phyloP scores from a whole-genome alignment of 2,113 vertebrate genomes.

The Oplegnathus fasciatus region DNA sequence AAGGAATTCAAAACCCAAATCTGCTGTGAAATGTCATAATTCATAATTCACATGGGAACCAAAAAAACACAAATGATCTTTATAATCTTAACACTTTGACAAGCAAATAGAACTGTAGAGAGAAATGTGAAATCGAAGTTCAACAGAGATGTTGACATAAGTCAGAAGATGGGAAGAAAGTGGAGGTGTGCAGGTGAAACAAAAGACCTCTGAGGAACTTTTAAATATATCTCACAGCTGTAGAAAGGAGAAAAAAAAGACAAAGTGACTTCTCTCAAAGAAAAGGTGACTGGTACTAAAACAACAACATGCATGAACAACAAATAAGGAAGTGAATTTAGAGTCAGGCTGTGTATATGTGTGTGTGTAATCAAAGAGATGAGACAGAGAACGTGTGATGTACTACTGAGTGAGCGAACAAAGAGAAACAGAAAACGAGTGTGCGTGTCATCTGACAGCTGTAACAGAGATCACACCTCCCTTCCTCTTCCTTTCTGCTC shows the following conservation, averaged over 20 bases:
- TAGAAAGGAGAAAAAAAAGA: background rate
- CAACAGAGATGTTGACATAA: background rate
- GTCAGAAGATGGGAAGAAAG: background rate
- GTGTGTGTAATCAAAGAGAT: background rate
- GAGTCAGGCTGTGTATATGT: background rate
- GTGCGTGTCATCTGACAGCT: background rate
- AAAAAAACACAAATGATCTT: background rate
- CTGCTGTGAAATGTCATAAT: background rate
- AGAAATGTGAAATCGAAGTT: background rate
- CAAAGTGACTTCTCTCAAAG: background rate
- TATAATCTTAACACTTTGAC: background rate
- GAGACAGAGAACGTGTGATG: background rate
- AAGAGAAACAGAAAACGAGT: background rate
- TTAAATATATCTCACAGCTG: background rate
- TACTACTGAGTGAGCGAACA: slow-evolving; percentile 9
- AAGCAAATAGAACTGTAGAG: no score
- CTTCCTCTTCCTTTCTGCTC: background rate
- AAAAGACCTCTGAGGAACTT: background rate
- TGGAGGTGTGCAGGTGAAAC: background rate
- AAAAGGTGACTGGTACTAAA: background rate
- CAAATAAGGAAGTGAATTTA: background rate
- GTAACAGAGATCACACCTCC: slow-evolving; percentile 26
- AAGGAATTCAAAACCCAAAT: no score
- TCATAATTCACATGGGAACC: background rate
- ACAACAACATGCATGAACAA: background rate